Evolutionary conservation across 2,113 vertebrate genomes (phyloP), one percentile per base, ranked within the genome.

Genomic region (Catagonus wagneri): DNA sequence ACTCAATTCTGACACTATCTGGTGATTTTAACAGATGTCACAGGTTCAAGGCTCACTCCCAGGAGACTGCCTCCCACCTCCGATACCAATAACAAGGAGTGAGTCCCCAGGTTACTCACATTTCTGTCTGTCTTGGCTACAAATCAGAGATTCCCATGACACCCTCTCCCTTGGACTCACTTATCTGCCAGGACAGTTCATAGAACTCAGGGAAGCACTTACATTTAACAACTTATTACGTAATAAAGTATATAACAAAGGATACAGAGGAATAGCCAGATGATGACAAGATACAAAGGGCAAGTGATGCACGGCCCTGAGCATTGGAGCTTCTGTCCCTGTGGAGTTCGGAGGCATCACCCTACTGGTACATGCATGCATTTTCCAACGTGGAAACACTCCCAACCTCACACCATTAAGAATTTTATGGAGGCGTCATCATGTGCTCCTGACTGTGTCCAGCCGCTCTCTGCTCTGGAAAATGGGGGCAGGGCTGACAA

Each of bases 291-390:
- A 52, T 23, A 36, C 23, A 29, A 19, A 69, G 36, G 36, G 39
- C 4, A 29, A 69, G 63, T 12, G 23, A 32, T 90, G 36, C 3
- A 52, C 12, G 19, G 1, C 54, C 29, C n/a, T 50, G 20, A 27
- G 32, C 20, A 23, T 34, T 61, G 25, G 25, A 36, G 13, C 22
- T n/a, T 36, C 8, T 87, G 4, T 80, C 32, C 16, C 36, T 34
- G 3, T 7, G 32, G 13, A 39, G 25, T 50, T 52, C 39, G 6
- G n/a, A 23, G 7, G 7, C 6, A 23, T 76, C 52, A n/a, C 1
- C 1, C 7, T 36, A 14, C 16, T 29, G 19, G 29, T 52, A 54
- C 2, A 58, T n/a, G n/a, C 0, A 13, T 60, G 16, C 0, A 0
- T 60, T 90, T 71, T 25, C 22, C 32, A 78, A 68, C 3, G 2